Conservation (phyloP, 2,888 invertebrate genomes). For the Neoaliturus tenellus region DNA sequence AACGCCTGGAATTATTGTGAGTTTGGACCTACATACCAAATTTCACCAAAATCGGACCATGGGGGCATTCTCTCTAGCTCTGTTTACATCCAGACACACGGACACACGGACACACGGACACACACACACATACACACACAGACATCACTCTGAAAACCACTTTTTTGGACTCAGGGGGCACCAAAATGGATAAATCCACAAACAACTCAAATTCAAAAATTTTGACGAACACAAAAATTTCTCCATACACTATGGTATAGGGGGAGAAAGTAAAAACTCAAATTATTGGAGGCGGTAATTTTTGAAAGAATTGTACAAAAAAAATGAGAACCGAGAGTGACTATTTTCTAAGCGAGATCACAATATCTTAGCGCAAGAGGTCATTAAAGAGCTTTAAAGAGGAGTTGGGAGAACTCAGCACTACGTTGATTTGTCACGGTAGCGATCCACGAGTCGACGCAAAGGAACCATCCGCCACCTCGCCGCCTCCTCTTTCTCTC, state of each 20-base stretch:
- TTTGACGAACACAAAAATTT: neutral
- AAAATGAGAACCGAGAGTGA: too few relatives aligned
- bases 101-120: slow-evolving; percentile 17
- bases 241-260: neutral
- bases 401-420: too few relatives aligned
- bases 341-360: too few relatives aligned
- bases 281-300: too few relatives aligned
- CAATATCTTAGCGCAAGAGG: too few relatives aligned
- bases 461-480: too few relatives aligned
- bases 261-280: neutral
- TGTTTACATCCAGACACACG: neutral
- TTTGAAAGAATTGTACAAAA: too few relatives aligned
- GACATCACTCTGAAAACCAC: neutral
- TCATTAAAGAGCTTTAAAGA: too few relatives aligned
- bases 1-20: neutral
- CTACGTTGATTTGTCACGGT: too few relatives aligned
- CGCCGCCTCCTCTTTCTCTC: too few relatives aligned
- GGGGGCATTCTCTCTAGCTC: neutral
- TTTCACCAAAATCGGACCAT: neutral
- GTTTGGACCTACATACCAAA: neutral
- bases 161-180: neutral
- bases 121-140: slow-evolving; percentile 16
- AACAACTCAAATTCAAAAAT: neutral
- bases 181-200: neutral
- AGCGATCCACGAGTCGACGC: too few relatives aligned